Base-by-base conservation (phyloP, 23 tunicate genomes). In the Styela clava region DNA sequence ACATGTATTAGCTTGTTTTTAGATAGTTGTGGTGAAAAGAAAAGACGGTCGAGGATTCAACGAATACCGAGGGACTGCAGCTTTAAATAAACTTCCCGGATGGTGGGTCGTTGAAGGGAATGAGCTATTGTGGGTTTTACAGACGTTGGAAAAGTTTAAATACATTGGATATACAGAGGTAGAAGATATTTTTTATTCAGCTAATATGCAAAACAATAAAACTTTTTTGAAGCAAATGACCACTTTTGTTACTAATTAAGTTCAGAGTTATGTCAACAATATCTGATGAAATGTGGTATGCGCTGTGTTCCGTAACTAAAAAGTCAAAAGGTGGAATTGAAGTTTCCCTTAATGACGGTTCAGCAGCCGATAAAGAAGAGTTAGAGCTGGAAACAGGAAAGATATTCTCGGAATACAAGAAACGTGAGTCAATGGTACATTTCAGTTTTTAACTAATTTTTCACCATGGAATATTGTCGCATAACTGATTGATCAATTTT, bases 41-140 rank as follows among this genome's bases (percentile, higher is more conserved):
- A 67, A 67, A 24, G 71, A 67, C 24, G 71, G 71, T 12, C 71
- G 71, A 18, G 31, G 71, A 1, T 67, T 67, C 2, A 67, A 67
- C 71, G 71, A 67, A 0, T 18, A 67, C 0, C 1, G 71, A 19
- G 31, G 31, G 31, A 27, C 12, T 27, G 30, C 31, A 22, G 51
- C 61, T 35, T 69, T 69, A 27, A 44, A 68, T 9, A 84, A 77
- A 37, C 52, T 51, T 27, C 76, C 82, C 3, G 88, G 88, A 27
- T 84, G 88, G 88, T 84, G 74, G 76, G 82, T 29, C 24, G 72
- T 76, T 21, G 76, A 84, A 77, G 88, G 88, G 24, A 36, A 68
- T 22, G 88, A 79, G 26, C 37, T 23, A 0, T 31, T 84, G 24
- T 84, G 82, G 88, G 82, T 84, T 0, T 65, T 84, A 33, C 64